Base-by-base conservation (phyloP, 2,113 vertebrate genomes). In the Scophthalmus maximus region DNA sequence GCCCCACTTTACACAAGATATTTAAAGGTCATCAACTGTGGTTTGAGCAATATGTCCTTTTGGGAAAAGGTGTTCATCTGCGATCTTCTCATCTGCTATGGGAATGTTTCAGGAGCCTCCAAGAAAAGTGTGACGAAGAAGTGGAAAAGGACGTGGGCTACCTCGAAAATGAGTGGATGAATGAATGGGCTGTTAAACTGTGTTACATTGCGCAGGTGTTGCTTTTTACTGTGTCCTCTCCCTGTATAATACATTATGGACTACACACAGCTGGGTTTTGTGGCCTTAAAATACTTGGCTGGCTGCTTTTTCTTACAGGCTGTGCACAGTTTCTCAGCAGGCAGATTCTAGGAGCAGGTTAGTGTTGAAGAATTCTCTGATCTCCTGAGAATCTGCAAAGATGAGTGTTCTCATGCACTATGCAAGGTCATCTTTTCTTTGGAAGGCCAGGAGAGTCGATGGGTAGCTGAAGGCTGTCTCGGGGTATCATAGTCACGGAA, bases 151-250 rank as follows among this genome's bases (percentile, higher is more conserved):
- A 22, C 34, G 5, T 29, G 32, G 38, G 47, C 1, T 17, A 38
- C 29, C 14, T 25, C 0, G 11, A 18, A 25, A 56, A 63, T 10
- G 20, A 38, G 3, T 51, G 20, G 12, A 44, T 23, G 26, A 26
- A 22, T 62, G 9, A 62, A 36, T 51, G 18, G 15, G 23, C 32
- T 51, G 3, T 25, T 55, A 8, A 5, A 22, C 25, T 56, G 9
- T 55, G 65, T 14, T 61, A 10, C 50, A 34, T 23, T 53, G 27
- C 22, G 6, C 47, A 68, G 61, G 56, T 78, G 82, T 42, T 58
- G 27, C 52, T 73, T 62, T 38, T 74, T 66, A 9, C 61, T 67
- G 25, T 62, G 34, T 40, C 52, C 8, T 50, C 23, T 46, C 49
- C 40, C 64, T 27, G n/a, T 20, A 3, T 38, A 40, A 51, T 15